Conservation (phyloP, 2,797 vertebrate genomes). For the Phylloscopus collybita region DNA sequence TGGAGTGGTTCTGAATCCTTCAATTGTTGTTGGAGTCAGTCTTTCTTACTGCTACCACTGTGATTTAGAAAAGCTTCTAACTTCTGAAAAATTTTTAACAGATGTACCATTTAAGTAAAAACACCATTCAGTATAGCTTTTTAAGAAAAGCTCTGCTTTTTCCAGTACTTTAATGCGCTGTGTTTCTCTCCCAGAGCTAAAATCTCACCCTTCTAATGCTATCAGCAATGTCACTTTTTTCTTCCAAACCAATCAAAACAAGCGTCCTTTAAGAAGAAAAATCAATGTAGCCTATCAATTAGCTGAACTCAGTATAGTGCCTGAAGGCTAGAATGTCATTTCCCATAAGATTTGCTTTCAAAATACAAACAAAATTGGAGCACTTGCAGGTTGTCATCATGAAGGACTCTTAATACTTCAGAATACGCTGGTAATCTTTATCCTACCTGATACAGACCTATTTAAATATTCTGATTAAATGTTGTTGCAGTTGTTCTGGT, state of each 20-base stretch:
- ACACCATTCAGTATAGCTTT: neutral
- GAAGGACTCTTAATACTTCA: neutral
- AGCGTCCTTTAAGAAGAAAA: neutral
- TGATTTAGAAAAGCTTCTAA: neutral
- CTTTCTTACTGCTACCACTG: neutral
- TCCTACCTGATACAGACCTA: neutral
- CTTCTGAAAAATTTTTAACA: neutral
- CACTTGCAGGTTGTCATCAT: neutral
- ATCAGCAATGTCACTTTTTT: neutral
- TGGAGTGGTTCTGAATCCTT: neutral
- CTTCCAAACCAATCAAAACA: slow-evolving; percentile 32
- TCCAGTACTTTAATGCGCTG: neutral
- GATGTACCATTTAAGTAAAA: neutral
- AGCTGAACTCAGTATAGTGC: slow-evolving; percentile 1
- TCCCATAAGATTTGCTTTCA: neutral
- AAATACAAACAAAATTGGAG: slow-evolving; percentile 1
- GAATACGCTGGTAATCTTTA: neutral
- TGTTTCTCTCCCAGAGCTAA: neutral
- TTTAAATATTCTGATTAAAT: neutral
- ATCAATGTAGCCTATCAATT: slow-evolving; percentile 56
- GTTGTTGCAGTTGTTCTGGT: neutral
- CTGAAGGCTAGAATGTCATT: slow-evolving; percentile 26
- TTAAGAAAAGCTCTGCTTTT: neutral
- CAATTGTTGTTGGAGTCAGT: fast-evolving
- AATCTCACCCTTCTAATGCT: neutral